phyloP scores from a whole-genome alignment of 2,888 invertebrate species.

The Cyaniris semiargus region DNA sequence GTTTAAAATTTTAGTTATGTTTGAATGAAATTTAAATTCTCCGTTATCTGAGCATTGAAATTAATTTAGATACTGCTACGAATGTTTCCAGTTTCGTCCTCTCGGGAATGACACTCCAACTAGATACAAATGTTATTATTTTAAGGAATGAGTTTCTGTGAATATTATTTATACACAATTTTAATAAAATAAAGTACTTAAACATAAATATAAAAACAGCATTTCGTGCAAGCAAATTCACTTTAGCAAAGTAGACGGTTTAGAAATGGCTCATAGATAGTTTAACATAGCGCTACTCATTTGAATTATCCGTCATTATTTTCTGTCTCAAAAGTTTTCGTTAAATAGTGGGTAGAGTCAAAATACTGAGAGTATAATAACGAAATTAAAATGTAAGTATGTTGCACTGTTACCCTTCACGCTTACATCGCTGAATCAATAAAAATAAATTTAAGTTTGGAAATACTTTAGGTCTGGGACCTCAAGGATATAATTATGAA shows the following conservation, averaged over 20 bases:
- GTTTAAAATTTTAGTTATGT: not conserved
- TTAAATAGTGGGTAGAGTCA: not conserved
- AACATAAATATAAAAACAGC: not conserved
- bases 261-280: not conserved
- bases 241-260: not conserved
- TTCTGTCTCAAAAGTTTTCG: not conserved
- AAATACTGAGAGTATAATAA: not conserved
- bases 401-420: too few relatives aligned
- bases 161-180: constrained; percentile 3
- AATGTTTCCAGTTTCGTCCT: not conserved
- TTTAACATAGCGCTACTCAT: not conserved
- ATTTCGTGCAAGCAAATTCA: not conserved
- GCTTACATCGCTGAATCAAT: too few relatives aligned
- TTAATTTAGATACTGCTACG: constrained; percentile 11
- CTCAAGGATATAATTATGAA: too few relatives aligned
- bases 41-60: constrained; percentile 15
- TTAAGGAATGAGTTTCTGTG: not conserved
- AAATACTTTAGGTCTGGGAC: too few relatives aligned
- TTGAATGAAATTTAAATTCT: constrained; percentile 9
- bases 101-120: constrained; percentile 13
- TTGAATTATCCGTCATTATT: not conserved
- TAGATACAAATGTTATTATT: constrained; percentile 20
- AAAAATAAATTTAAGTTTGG: too few relatives aligned
- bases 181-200: not conserved
- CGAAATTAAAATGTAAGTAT: too few relatives aligned